phyloP scores from a whole-genome alignment of 2,888 invertebrate species.

The Campoplex capitator region DNA sequence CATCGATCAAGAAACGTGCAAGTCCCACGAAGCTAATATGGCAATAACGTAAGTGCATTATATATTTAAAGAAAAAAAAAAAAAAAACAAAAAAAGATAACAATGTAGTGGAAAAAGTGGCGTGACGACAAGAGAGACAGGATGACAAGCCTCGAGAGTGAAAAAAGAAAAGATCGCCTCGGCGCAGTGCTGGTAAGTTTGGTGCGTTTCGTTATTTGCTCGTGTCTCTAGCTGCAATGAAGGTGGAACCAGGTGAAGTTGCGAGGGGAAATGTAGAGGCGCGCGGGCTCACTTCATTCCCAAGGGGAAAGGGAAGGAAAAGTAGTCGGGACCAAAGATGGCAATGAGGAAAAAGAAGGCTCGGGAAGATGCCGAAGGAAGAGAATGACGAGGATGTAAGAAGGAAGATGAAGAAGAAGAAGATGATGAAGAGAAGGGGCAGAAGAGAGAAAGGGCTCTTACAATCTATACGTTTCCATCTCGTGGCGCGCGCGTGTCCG shows the following conservation, averaged over 20 bases:
- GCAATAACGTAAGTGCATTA: conserved; percentile 43
- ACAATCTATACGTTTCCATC: conserved; percentile 82
- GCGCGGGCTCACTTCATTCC: neutral
- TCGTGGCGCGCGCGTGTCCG: conserved; percentile 83
- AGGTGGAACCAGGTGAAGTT: conserved; percentile 21
- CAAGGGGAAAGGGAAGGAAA: conserved; percentile 16
- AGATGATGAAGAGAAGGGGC: conserved; percentile 8
- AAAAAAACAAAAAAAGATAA: conserved; percentile 30
- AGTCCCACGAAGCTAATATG: conserved; percentile 64
- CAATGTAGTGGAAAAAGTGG: conserved; percentile 42
- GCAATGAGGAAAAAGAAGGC: conserved; percentile 65
- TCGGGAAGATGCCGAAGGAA: conserved; percentile 20
- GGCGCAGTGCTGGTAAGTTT: neutral
- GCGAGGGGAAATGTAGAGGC: conserved; percentile 2
- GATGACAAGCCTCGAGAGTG: neutral
- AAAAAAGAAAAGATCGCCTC: conserved; percentile 30
- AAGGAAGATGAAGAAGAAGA: conserved; percentile 32
- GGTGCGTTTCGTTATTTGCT: conserved; percentile 22
- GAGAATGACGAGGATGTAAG: conserved; percentile 22
- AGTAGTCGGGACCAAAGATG: conserved; percentile 71
- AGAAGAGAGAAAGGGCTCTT: conserved; percentile 62
- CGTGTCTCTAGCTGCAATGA: conserved; percentile 16
- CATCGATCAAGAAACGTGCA: conserved; percentile 20
- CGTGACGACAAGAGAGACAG: conserved; percentile 24
- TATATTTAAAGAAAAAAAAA: conserved; percentile 28